Conservation (phyloP, 1,140 invertebrate genomes). For the Microvelia longipes region DNA sequence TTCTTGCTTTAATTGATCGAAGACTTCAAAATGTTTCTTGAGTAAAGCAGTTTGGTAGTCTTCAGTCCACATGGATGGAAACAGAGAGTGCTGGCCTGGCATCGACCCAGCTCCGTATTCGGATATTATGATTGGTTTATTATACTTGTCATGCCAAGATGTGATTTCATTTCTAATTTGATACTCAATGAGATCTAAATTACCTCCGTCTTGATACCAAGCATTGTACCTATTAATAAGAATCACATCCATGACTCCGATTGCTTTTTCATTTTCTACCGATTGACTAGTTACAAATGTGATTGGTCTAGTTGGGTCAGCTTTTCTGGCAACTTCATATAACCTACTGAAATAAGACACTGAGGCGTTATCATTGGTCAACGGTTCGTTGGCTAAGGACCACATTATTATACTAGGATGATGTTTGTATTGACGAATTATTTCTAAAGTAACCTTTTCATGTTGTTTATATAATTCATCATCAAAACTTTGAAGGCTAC, state of each 20-base stretch:
- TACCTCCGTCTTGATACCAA: conserved; percentile 45
- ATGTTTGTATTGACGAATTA: conserved; percentile 42
- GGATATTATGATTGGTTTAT: conserved; percentile 43
- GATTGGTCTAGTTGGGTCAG: conserved; percentile 26
- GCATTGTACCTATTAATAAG: conserved; percentile 46
- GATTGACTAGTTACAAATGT: conserved; percentile 27
- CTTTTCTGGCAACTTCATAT: not conserved
- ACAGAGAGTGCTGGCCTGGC: conserved; percentile 39
- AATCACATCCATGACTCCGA: conserved; percentile 40
- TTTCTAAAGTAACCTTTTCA: conserved; percentile 36
- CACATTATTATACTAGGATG: conserved; percentile 45
- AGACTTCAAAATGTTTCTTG: conserved; percentile 38
- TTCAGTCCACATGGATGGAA: conserved; percentile 39
- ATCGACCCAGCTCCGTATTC: conserved; percentile 54
- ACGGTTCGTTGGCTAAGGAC: conserved; percentile 49
- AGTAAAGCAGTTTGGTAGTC: conserved; percentile 45
- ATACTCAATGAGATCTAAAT: conserved; percentile 34
- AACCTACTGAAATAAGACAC: conserved; percentile 28
- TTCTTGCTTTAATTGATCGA: conserved; percentile 35
- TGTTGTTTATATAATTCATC: conserved; percentile 34
- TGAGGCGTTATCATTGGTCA: conserved; percentile 29
- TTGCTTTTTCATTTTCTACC: conserved; percentile 24
- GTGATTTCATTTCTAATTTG: conserved; percentile 35
- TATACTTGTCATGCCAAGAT: conserved; percentile 34
- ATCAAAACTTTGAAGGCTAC: conserved; percentile 19